These are phyloP conservation scores for Leptinotarsa tumamoca DNA, from an alignment of 2,888 invertebrate genomes.

Conservation along the genomic window DNA sequence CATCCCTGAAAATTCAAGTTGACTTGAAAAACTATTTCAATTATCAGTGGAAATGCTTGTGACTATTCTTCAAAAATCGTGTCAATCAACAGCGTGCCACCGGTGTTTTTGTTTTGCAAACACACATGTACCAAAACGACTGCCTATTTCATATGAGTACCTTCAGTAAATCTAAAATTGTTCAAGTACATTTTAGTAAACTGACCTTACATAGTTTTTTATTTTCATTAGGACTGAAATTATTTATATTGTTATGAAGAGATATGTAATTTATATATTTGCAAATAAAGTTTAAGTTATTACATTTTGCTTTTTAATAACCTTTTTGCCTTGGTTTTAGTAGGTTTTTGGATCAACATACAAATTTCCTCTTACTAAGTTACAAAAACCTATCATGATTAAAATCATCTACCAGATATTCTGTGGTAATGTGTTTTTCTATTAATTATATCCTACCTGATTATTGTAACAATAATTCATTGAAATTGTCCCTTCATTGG, in stretches of 20 bases:
- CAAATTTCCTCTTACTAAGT: background rate
- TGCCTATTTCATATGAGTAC: slow-evolving; percentile 60
- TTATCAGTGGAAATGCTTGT: background rate
- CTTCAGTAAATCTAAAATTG: slow-evolving; percentile 28
- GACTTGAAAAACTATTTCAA: background rate
- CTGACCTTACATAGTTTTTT: slow-evolving; percentile 45
- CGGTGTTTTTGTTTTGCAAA: slow-evolving; percentile 53
- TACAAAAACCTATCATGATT: too few species aligned
- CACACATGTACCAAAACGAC: slow-evolving; percentile 62
- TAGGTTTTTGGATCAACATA: slow-evolving; percentile 43
- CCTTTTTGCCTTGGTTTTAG: slow-evolving; percentile 50
- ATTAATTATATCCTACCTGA: too few species aligned
- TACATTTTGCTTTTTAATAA: slow-evolving; percentile 62
- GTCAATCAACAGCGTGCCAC: slow-evolving; percentile 29
- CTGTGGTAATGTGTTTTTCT: too few species aligned
- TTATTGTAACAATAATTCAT: too few species aligned
- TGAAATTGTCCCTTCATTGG: too few species aligned
- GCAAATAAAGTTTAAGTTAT: slow-evolving; percentile 65
- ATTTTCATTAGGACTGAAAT: slow-evolving; percentile 51
- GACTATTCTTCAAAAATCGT: background rate
- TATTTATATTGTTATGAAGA: slow-evolving; percentile 61
- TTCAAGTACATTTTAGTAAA: slow-evolving; percentile 33
- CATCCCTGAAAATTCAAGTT: too few species aligned
- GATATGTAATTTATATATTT: slow-evolving; percentile 63
- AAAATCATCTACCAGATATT: too few species aligned